Evolutionary conservation across 2,797 vertebrate genomes (phyloP).

Genomic region (Squalus acanthias): DNA sequence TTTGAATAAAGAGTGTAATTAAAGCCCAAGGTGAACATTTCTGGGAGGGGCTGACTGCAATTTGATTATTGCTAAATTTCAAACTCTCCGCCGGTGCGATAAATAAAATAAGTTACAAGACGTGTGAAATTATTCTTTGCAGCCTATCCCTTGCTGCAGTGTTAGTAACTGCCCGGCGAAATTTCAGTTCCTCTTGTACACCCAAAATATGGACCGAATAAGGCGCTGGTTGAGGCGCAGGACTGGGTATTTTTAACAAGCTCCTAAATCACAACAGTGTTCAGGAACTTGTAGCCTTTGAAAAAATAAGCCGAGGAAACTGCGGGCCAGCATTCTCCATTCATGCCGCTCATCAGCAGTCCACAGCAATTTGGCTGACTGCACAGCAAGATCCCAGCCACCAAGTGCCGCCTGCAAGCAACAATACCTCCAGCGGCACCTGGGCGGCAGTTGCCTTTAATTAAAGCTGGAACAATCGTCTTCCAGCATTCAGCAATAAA

Average conservation of each 20-base stretch:
- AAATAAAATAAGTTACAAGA: background rate
- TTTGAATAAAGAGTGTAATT: background rate
- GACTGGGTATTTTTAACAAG: background rate
- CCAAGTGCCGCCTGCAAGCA: too few species aligned
- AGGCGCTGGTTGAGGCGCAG: background rate
- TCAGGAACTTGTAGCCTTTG: background rate
- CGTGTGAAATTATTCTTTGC: background rate
- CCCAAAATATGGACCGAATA: background rate
- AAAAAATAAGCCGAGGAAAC: background rate
- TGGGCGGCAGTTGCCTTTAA: background rate
- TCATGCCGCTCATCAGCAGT: background rate
- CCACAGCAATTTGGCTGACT: background rate
- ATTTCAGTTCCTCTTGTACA: background rate
- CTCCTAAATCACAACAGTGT: background rate
- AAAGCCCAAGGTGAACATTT: background rate
- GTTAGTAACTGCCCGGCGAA: background rate
- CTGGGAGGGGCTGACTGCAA: background rate
- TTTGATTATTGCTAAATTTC: background rate
- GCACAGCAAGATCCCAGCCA: background rate
- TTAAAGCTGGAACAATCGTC: background rate
- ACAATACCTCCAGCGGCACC: too few species aligned
- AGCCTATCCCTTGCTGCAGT: background rate
- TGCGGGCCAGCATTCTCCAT: background rate
- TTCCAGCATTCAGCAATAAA: background rate
- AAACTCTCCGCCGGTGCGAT: background rate